Conservation (phyloP, 1,140 invertebrate species). For the Theocolax elegans region DNA sequence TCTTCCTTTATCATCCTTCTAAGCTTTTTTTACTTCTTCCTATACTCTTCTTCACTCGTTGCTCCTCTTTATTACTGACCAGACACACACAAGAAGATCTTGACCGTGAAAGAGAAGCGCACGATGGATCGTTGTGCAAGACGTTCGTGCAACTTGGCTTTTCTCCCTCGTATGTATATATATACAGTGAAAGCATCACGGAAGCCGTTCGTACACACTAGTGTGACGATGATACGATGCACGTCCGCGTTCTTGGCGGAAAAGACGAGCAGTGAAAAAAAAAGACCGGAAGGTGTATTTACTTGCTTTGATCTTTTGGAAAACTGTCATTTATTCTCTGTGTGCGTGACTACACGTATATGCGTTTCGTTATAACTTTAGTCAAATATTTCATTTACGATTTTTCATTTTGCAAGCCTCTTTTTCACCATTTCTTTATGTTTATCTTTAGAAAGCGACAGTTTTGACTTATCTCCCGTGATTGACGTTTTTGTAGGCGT, state of each 20-base stretch:
- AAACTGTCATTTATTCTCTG: too few relatives aligned
- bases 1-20: constrained; percentile 4
- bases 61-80: background rate
- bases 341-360: too few relatives aligned
- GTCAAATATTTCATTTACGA: too few relatives aligned
- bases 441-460: too few relatives aligned
- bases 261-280: background rate
- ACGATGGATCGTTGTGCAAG: background rate
- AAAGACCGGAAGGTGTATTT: too few relatives aligned
- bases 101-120: constrained; percentile 8
- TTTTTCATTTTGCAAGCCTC: too few relatives aligned
- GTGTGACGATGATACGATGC: background rate
- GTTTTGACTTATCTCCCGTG: too few relatives aligned
- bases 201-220: background rate
- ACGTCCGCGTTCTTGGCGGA: background rate
- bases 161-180: background rate
- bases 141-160: background rate
- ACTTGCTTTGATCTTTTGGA: too few relatives aligned
- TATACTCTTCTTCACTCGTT: background rate
- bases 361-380: too few relatives aligned
- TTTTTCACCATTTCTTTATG: too few relatives aligned
- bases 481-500: too few relatives aligned
- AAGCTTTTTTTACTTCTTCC: background rate
- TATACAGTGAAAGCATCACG: background rate
- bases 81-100: background rate